phyloP scores from a whole-genome alignment of 2,797 vertebrate genomes.

The Iguana delicatissima region DNA sequence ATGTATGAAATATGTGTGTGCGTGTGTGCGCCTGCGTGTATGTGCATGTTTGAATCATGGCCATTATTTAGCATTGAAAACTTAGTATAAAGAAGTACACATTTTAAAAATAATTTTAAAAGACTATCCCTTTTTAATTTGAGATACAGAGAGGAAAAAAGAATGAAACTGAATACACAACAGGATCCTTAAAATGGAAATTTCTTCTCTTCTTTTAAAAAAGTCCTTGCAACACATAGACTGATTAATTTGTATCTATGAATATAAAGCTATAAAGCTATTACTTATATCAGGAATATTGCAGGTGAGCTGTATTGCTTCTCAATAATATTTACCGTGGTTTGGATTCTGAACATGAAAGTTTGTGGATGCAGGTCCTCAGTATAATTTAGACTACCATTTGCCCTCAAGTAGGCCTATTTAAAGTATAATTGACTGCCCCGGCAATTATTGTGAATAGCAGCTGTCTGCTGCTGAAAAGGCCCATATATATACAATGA shows the following conservation, averaged over 20 bases:
- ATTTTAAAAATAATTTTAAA: not conserved
- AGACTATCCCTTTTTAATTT: too few relatives aligned
- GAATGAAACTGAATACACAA: not conserved
- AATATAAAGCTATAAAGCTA: slow-evolving; percentile 5
- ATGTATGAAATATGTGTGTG: too few relatives aligned
- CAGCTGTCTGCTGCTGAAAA: slow-evolving; percentile 82
- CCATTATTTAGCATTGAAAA: not conserved
- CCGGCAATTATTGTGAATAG: slow-evolving; percentile 85
- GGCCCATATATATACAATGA: slow-evolving; percentile 82
- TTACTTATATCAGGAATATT: slow-evolving; percentile 23
- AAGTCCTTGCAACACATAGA: not conserved
- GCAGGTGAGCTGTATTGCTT: slow-evolving; percentile 50
- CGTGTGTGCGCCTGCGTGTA: too few relatives aligned
- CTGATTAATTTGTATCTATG: not conserved
- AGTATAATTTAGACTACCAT: slow-evolving; percentile 83
- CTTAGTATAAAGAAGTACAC: not conserved
- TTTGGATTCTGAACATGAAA: slow-evolving; percentile 80
- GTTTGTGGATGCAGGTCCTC: slow-evolving; percentile 80
- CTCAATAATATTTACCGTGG: slow-evolving; percentile 79
- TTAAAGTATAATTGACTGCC: slow-evolving; percentile 88
- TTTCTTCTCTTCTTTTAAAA: not conserved
- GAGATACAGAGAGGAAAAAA: not conserved
- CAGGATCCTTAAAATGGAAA: not conserved
- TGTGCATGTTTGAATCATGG: not conserved
- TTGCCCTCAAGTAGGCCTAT: slow-evolving; percentile 87